Conservation (phyloP, 2,797 vertebrate genomes). For the Sebastes taczanowskii region DNA sequence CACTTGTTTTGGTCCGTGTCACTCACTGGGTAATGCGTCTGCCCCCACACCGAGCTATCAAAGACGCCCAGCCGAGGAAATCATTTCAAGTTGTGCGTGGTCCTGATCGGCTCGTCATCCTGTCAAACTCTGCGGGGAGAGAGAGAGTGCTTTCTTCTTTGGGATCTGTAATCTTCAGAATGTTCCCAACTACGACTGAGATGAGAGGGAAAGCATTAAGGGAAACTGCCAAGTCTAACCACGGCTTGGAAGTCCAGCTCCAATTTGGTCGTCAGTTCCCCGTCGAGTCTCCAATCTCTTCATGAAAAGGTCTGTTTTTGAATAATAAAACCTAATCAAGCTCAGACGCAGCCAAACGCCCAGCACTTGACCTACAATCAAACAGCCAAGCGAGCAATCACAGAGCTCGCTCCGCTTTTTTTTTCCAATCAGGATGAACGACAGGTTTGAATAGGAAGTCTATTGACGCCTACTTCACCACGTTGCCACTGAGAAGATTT, state of each 20-base stretch:
- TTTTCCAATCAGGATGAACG: slow-evolving; percentile 6
- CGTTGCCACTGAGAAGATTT: slow-evolving; percentile 19
- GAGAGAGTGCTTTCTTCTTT: not conserved
- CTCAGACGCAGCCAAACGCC: slow-evolving; percentile 16
- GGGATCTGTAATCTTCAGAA: slow-evolving; percentile 9
- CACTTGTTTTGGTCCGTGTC: slow-evolving; percentile 27
- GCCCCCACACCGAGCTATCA: slow-evolving; percentile 14
- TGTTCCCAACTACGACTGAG: slow-evolving; percentile 28
- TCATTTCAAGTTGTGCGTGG: slow-evolving; percentile 13
- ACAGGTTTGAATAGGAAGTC: not conserved
- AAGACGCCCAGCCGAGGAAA: slow-evolving; percentile 29
- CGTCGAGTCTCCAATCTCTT: slow-evolving; percentile 1
- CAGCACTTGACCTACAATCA: slow-evolving; percentile 56
- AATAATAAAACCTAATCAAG: slow-evolving; percentile 54
- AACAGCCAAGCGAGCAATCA: slow-evolving; percentile 32
- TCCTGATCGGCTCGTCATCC: slow-evolving; percentile 36
- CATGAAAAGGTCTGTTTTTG: slow-evolving; percentile 43
- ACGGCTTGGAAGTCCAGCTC: not conserved
- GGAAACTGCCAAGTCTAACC: slow-evolving; percentile 1
- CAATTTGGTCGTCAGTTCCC: not conserved
- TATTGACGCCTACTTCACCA: not conserved
- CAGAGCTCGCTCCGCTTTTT: not conserved
- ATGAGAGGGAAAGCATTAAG: slow-evolving; percentile 9
- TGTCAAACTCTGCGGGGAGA: slow-evolving; percentile 16
- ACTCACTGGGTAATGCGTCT: slow-evolving; percentile 1